Base-by-base conservation (phyloP, 2,113 vertebrate genomes). In the Phylloscopus trochiloides region DNA sequence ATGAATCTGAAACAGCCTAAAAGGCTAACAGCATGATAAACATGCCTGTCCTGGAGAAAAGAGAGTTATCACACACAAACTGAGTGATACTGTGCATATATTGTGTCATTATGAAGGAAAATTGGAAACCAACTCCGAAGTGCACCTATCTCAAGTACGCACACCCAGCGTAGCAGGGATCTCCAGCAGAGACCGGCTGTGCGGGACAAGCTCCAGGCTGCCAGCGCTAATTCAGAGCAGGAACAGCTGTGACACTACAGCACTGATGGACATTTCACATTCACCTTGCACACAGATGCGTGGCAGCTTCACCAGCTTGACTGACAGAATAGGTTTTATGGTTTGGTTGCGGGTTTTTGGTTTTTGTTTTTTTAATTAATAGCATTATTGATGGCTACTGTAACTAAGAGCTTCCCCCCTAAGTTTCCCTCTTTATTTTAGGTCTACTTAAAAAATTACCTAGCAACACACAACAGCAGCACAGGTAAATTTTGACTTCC, bases 391-490 rank as follows among this genome's bases (percentile, higher is more conserved):
- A 5, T 57, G 25, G 42, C 17, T 84, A 38, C 24, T 55, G 6
- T 50, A 76, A 79, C 14, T 68, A 54, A 78, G 9, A 57, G 7
- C 24, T 52, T 24, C 20, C 57, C 55, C 50, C 10, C 3, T 4
- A 1, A 13, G 43, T 40, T 74, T 70, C 38, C 59, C 68, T 45
- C 16, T 66, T 92, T 80, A 83, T 76, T 82, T 66, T 57, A 86
- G 3, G 6, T 83, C 78, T 92, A 55, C 29, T 71, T 79, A 32
- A 65, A 85, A 84, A 82, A 86, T 94, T 96, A 97, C 91, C 92
- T 95, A 96, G 88, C 92, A 86, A 77, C 28, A 94, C 47, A 79
- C 28, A 83, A 75, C 29, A 92, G 89, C 65, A 92, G 84, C 79
- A 77, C 7, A 43, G 86, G 84, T 38, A 48, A 88, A 57, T 72